Percentiles rank a stretch among this genome's conserved stretches.
Evolutionary conservation across 1,140 invertebrate genomes (phyloP).

Genomic region (Coelopa frigida): DNA sequence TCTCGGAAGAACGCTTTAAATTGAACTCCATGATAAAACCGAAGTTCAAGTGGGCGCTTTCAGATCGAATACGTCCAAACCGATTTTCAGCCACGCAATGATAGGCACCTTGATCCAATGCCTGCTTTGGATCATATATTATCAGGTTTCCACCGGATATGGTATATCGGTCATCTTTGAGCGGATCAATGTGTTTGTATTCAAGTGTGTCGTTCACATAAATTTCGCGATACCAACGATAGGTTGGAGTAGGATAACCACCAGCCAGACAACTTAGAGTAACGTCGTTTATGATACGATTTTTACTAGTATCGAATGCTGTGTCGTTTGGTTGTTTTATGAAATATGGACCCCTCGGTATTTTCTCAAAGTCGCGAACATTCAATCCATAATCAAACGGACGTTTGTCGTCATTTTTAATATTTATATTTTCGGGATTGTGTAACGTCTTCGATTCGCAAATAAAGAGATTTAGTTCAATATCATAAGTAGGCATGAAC

Average conservation of each 20-base stretch:
- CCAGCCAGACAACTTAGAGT: slow-evolving; percentile 74
- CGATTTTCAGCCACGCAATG: slow-evolving; percentile 85
- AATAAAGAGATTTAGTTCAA: slow-evolving; percentile 72
- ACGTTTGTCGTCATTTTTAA: slow-evolving; percentile 60
- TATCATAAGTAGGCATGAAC: slow-evolving; percentile 68
- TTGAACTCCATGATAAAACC: slow-evolving; percentile 89
- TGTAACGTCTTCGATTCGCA: slow-evolving; percentile 70
- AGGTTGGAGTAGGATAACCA: slow-evolving; percentile 82
- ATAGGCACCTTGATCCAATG: slow-evolving; percentile 82
- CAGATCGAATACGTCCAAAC: slow-evolving; percentile 81
- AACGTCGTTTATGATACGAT: slow-evolving; percentile 62
- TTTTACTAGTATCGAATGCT: slow-evolving; percentile 72
- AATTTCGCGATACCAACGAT: slow-evolving; percentile 85
- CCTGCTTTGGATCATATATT: slow-evolving; percentile 77
- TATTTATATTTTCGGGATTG: slow-evolving; percentile 51
- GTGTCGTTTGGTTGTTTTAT: slow-evolving; percentile 72
- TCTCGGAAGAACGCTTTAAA: slow-evolving; percentile 71
- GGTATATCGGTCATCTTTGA: slow-evolving; percentile 67
- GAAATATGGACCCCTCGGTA: slow-evolving; percentile 84
- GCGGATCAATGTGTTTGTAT: slow-evolving; percentile 66
- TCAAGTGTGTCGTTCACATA: slow-evolving; percentile 69
- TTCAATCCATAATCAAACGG: slow-evolving; percentile 76
- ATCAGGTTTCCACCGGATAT: slow-evolving; percentile 85
- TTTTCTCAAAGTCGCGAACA: slow-evolving; percentile 63
- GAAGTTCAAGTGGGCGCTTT: slow-evolving; percentile 79